Evolutionary conservation across 2,888 invertebrate genomes (phyloP).

Genomic region (Hydrotaea cyrtoneurina): DNA sequence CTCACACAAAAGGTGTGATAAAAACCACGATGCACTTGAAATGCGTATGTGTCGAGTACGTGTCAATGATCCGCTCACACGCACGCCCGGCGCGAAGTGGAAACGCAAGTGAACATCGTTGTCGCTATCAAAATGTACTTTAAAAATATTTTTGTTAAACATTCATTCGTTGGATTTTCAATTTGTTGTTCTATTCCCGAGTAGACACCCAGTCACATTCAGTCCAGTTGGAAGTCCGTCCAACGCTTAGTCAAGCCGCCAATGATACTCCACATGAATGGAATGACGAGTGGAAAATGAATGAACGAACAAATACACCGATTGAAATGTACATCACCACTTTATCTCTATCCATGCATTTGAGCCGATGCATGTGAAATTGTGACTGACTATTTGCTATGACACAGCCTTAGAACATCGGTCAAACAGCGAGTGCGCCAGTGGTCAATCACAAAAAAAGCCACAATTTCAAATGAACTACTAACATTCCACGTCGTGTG

Average conservation of each 20-base stretch:
- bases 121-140: not conserved
- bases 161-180: conserved; percentile 12
- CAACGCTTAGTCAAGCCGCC: not conserved
- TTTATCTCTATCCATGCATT: not conserved
- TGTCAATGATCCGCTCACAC: conserved; percentile 24
- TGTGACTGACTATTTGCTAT: not conserved
- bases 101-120: not conserved
- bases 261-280: conserved; percentile 3
- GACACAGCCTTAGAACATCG: not conserved
- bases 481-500: not conserved
- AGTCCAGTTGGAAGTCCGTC: not conserved
- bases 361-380: not conserved
- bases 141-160: not conserved
- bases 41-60: conserved; percentile 20
- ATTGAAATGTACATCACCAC: not conserved
- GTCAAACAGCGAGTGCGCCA: not conserved
- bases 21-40: conserved; percentile 24
- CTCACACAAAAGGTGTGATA: conserved; percentile 7
- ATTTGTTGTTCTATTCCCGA: not conserved
- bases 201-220: not conserved
- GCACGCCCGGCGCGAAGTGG: not conserved
- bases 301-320: not conserved
- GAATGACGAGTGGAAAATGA: not conserved
- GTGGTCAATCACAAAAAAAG: not conserved
- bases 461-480: not conserved